Evolutionary conservation across 2,888 invertebrate genomes (phyloP).

Genomic region (Himalopsyche kuldschensis): DNA sequence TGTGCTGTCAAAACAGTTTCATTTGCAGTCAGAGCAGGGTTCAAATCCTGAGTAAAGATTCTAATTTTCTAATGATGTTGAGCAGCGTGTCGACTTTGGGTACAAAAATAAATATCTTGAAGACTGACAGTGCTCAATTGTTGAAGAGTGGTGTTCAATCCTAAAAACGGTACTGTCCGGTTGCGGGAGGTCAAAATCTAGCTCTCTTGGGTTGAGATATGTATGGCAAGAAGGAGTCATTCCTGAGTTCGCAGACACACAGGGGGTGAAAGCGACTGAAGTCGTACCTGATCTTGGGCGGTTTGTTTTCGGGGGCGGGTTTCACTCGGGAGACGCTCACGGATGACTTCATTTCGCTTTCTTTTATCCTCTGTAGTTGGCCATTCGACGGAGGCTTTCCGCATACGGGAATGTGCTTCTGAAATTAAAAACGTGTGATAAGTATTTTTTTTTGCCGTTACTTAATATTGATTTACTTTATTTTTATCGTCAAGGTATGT

Average conservation of each 20-base stretch:
- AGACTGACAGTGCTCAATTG: too few relatives aligned
- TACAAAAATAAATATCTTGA: too few relatives aligned
- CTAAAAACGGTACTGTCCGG: too few relatives aligned
- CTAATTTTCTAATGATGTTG: too few relatives aligned
- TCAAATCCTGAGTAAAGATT: too few relatives aligned
- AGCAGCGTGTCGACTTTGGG: too few relatives aligned
- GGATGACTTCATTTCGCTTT: constrained; percentile 12
- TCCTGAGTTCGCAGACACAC: background rate
- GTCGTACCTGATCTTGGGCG: constrained; percentile 33
- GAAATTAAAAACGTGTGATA: background rate
- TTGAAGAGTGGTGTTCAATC: too few relatives aligned
- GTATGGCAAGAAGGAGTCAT: background rate
- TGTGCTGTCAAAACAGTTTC: too few relatives aligned
- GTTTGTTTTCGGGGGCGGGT: constrained; percentile 20
- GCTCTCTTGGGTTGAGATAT: background rate
- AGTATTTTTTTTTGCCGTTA: background rate
- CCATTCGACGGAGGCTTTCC: constrained; percentile 35
- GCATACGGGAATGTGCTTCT: constrained; percentile 34
- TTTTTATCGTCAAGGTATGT: too few relatives aligned
- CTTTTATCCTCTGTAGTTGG: constrained; percentile 38
- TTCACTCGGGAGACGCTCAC: constrained; percentile 3
- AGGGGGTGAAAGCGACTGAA: constrained; percentile 8
- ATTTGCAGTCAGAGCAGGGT: too few relatives aligned
- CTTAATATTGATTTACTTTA: too few relatives aligned
- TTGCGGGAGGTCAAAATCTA: background rate